Evolutionary conservation across 2,113 vertebrate genomes (phyloP), one percentile per base, ranked within the genome.

Genomic region (Pholis gunnellus): DNA sequence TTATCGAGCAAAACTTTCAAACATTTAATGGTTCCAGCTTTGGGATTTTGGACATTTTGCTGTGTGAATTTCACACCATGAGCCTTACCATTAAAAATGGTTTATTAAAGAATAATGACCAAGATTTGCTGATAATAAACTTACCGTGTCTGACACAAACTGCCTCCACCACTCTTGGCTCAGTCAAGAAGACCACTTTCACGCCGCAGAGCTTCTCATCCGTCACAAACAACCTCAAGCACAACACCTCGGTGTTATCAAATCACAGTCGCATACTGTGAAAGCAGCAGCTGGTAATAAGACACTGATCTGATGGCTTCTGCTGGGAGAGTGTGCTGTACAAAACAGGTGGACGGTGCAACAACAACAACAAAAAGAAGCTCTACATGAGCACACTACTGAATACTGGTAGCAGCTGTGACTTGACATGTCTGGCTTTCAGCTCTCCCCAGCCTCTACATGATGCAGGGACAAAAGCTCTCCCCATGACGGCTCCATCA

Each of bases 351-450:
- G 44, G 29, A 34, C 6, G 57, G 18, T 31, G 57, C 27, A 60
- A 29, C 31, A 2, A 29, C 31, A 6, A 31, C 31, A 50, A 2
- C n/a, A 50, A 20, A 52, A 52, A 50, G 8, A 31, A 31, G 29
- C 13, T 74, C 27, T 10, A 18, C 40, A 63, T 18, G 31, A 52
- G 13, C 29, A 15, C 59, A 22, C 10, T 1, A 13, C 5, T 54
- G 63, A 22, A 29, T 31, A 18, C 38, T 29, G 22, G 27, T 4
- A 10, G 31, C 31, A 75, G 72, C 71, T 61, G 48, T 3, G 10
- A 38, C 11, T 72, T 72, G 65, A 78, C 29, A 63, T 60, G 46
- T 57, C 52, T 40, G 50, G 34, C 50, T 72, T 27, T 34, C 36
- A 56, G 20, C 59, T 68, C 54, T 63, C 44, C 36, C 38, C 38